phyloP scores from a whole-genome alignment of 2,797 vertebrate genomes.

The Characodon lateralis region DNA sequence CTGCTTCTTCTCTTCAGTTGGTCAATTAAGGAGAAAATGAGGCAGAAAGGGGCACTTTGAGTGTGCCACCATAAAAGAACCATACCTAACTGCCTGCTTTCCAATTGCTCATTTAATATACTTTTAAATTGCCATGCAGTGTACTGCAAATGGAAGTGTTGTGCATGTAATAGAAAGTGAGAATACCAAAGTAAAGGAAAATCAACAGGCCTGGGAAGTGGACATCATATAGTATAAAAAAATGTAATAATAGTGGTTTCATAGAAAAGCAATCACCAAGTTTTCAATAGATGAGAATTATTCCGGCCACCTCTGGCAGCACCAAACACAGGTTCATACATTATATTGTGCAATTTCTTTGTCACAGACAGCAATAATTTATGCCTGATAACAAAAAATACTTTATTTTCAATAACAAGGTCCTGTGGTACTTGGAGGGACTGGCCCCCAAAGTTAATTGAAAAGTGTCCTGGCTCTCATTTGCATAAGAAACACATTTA shows the following conservation, averaged over 20 bases:
- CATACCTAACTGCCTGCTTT: conserved; percentile 59
- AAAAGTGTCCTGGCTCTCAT: conserved; percentile 80
- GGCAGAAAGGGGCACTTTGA: conserved; percentile 65
- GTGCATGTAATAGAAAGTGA: conserved; percentile 18
- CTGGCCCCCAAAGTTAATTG: conserved; percentile 81
- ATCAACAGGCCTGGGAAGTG: conserved; percentile 8
- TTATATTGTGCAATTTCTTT: conserved; percentile 66
- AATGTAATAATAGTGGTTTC: conserved; percentile 26
- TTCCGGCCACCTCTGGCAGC: conserved; percentile 33
- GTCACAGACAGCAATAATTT: conserved; percentile 69
- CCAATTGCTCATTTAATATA: conserved; percentile 67
- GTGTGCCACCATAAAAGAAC: conserved; percentile 69
- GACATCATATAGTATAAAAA: conserved; percentile 24
- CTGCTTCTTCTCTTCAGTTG: conserved; percentile 58
- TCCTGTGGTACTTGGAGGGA: conserved; percentile 65
- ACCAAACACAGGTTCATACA: conserved; percentile 56
- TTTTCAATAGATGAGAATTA: conserved; percentile 56
- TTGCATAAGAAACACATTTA: conserved; percentile 85
- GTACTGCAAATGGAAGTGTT: conserved; percentile 25
- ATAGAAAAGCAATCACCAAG: conserved; percentile 60
- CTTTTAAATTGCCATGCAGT: conserved; percentile 53
- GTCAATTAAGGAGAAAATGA: conserved; percentile 78
- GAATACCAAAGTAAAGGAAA: conserved; percentile 25
- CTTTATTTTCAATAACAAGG: conserved; percentile 76
- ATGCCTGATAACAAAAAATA: conserved; percentile 73